Evolutionary conservation across 1,140 invertebrate species (phyloP), one percentile per base, ranked within the genome.

Genomic region (Cydia pomonella): DNA sequence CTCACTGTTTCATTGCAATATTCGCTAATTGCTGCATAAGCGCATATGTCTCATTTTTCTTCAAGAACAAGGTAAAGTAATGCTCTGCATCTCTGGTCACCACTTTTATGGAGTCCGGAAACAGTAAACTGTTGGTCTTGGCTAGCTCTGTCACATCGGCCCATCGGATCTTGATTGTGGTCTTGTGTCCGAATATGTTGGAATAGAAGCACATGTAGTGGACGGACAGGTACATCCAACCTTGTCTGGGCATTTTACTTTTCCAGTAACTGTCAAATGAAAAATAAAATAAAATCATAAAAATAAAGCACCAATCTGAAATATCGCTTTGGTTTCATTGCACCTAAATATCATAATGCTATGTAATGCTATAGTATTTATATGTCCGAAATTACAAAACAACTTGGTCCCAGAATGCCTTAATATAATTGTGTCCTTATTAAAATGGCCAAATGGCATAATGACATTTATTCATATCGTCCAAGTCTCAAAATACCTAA

Each of bases 201-300:
- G 98, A 97, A 92, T 99, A 97, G 93, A 99, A 99, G 87, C 98
- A 99, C 84, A 99, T 94, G 90, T 99, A 97, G 87, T 98, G 98
- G 63, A 99, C 95, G 69, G 98, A 99, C 16, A 99, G 95, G 89
- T 99, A 99, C 82, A 99, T 93, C 96, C 98, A 98, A 50, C 99
- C 99, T 94, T 99, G 98, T 53, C 97, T 94, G 3, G 98, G 98
- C 76, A 99, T 93, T 88, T 96, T 96, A 27, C 97, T 96, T 93
- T 98, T 98, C 96, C 97, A 98, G 87, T 98, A 99, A 87, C 98
- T 99, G 87, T 90, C 95, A 88, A 47, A 23, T 50, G 18, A 27
- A 3, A 29, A 38, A n/a, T 33, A 33, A 12, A 12, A 3, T 3
- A 27, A 25, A 7, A 53, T 59, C 18, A 18, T 59, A 0, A 23